These are phyloP conservation scores for Drymonia ruficornis DNA, from an alignment of 2,888 invertebrate species.

Conservation along the genomic window DNA sequence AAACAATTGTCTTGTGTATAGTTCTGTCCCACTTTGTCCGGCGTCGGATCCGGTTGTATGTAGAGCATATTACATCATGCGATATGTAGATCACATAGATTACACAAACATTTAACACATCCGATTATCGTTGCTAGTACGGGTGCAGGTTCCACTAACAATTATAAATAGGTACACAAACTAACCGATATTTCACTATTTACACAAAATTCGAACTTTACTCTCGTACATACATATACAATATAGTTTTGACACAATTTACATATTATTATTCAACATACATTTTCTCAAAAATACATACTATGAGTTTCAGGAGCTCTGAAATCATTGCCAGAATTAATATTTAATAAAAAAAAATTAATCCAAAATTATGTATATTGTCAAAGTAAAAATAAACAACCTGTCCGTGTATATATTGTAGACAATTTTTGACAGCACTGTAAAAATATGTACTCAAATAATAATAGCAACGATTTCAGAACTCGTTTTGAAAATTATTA, in stretches of 20 bases:
- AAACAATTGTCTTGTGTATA: too few relatives aligned
- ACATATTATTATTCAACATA: slow-evolving; percentile 7
- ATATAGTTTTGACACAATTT: slow-evolving; percentile 3
- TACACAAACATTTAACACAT: background rate
- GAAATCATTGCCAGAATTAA: slow-evolving; percentile 22
- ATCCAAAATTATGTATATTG: background rate
- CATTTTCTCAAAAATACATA: slow-evolving; percentile 19
- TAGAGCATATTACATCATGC: too few relatives aligned
- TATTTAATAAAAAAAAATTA: too few relatives aligned
- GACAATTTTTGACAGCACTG: background rate
- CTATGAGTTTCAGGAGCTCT: background rate
- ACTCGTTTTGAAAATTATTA: slow-evolving; percentile 30
- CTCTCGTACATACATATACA: slow-evolving; percentile 16
- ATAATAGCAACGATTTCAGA: background rate
- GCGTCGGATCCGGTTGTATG: too few relatives aligned
- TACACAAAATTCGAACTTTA: slow-evolving; percentile 28
- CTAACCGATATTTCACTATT: slow-evolving; percentile 24
- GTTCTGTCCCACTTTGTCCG: too few relatives aligned
- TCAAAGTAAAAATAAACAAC: too few relatives aligned
- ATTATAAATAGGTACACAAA: slow-evolving; percentile 1
- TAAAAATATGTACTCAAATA: background rate
- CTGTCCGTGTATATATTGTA: too few relatives aligned
- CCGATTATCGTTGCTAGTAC: background rate
- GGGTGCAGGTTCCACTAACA: background rate
- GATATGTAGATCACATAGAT: background rate